phyloP scores from a whole-genome alignment of 2,797 vertebrate species.

The Manis javanica region DNA sequence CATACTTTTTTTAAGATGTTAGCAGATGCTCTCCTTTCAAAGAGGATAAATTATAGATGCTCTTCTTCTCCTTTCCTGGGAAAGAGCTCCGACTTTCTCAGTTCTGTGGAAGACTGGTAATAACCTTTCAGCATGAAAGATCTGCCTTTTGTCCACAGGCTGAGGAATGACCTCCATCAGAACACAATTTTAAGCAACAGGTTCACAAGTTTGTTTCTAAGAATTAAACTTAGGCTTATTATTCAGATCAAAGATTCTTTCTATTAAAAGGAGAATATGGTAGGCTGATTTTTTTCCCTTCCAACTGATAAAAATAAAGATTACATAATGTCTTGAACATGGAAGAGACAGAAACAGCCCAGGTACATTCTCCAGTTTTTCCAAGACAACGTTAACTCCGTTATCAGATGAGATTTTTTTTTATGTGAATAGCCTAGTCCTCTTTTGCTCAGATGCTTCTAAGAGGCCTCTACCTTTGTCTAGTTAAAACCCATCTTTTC shows the following conservation, averaged over 20 bases:
- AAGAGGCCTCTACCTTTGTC: background rate
- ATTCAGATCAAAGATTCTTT: background rate
- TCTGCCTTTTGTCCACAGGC: background rate
- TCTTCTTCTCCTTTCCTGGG: conserved; percentile 38
- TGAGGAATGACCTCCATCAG: background rate
- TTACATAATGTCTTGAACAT: background rate
- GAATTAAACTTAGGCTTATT: background rate
- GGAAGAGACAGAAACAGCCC: background rate
- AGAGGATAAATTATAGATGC: background rate
- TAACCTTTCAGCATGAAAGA: background rate
- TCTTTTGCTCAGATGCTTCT: background rate
- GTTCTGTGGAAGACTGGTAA: conserved; percentile 26
- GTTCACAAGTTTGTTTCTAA: conserved; percentile 23
- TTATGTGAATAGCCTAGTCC: background rate
- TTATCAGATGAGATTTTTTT: background rate
- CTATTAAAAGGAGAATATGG: background rate
- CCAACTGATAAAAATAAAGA: background rate
- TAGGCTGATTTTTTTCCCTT: background rate
- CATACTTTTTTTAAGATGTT: conserved; percentile 21
- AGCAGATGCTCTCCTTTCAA: conserved; percentile 26
- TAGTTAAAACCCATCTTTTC: background rate
- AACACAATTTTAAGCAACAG: background rate
- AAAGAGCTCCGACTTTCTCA: background rate
- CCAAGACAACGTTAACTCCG: background rate
- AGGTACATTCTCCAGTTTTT: background rate